Evolutionary conservation across 2,797 vertebrate genomes (phyloP), one percentile per base, ranked within the genome.

Genomic region (Eulemur mongoz): DNA sequence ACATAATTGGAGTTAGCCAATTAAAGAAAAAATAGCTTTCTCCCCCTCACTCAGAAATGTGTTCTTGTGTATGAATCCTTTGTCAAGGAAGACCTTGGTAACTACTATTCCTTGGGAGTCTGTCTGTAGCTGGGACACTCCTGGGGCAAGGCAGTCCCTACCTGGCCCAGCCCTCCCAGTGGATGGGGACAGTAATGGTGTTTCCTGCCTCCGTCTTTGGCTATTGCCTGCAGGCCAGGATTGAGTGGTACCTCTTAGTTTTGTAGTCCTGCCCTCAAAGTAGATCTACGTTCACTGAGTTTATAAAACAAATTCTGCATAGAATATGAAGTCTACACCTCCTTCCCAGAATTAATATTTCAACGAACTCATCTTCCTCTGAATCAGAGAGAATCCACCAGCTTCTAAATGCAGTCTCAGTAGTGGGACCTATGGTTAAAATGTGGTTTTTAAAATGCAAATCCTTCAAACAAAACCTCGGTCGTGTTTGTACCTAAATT

Each of bases 161-260:
- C 52, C 43, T 59, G 32, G 20, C 12, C 40, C 45, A 14, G 2
- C 30, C 25, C 35, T 73, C 7, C 45, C 15, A 57, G 27, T 18
- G 20, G 12, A 7, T 11, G 6, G 13, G 4, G 12, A 7, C 4
- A 9, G 2, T 23, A 11, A 13, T 48, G 1, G 0, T 63, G 0
- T 32, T 69, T 93, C 85, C 63, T 45, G 40, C 38, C 35, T 59
- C 23, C 2, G n/a, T 43, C 45, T 84, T 48, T 54, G 27, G 2
- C 4, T 61, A 0, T 61, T 65, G 45, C 11, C 65, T 72, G 0
- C 11, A 78, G 20, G 50, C 61, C 30, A 18, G 63, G 22, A 7
- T 79, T 15, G 7, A 17, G 13, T 30, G 38, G 27, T 35, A 30
- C 48, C 45, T 65, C 40, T 57, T 84, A 38, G 17, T 14, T 45